These are phyloP conservation scores for Ciconia nigra DNA, from an alignment of 2,797 vertebrate genomes.

Conservation along the genomic window DNA sequence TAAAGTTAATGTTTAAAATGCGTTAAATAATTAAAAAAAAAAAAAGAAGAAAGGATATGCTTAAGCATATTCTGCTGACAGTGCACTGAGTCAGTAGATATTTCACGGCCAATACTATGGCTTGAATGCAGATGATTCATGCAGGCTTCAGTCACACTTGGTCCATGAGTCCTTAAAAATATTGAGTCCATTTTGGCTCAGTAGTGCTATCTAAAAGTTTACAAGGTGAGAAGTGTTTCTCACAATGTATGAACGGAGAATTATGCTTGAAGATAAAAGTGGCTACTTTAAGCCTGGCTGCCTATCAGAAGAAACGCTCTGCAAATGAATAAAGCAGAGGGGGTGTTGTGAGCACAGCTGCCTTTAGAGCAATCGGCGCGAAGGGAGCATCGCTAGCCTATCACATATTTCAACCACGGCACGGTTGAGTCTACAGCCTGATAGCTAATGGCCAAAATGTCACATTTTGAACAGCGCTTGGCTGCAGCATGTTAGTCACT, in stretches of 20 bases:
- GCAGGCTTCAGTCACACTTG: slow-evolving; percentile 2
- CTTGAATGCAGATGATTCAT: slow-evolving; percentile 59
- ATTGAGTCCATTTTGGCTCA: slow-evolving; percentile 42
- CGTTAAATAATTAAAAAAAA: slow-evolving; percentile 23
- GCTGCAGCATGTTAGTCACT: not conserved
- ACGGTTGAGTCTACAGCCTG: accelerated
- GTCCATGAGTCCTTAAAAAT: slow-evolving; percentile 47
- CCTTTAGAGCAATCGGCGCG: accelerated
- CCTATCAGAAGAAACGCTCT: not conserved
- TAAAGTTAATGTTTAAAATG: slow-evolving; percentile 18
- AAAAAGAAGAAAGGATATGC: not conserved
- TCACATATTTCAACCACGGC: accelerated
- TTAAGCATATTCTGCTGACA: slow-evolving; percentile 32
- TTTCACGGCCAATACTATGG: not conserved
- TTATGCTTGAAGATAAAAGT: not conserved
- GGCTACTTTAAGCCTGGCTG: not conserved
- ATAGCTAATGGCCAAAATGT: not conserved
- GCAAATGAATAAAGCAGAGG: not conserved
- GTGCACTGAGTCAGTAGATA: slow-evolving; percentile 30
- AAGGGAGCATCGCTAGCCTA: not conserved
- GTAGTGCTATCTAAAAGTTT: slow-evolving; percentile 50
- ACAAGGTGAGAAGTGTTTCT: slow-evolving; percentile 58
- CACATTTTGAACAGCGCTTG: not conserved
- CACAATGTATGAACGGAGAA: not conserved
- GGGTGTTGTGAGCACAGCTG: not conserved